A percentile compares a stretch with the other conserved stretches of the same genome.
phyloP scores from a whole-genome alignment of 2,888 invertebrate species.

The Nebria brevicollis region DNA sequence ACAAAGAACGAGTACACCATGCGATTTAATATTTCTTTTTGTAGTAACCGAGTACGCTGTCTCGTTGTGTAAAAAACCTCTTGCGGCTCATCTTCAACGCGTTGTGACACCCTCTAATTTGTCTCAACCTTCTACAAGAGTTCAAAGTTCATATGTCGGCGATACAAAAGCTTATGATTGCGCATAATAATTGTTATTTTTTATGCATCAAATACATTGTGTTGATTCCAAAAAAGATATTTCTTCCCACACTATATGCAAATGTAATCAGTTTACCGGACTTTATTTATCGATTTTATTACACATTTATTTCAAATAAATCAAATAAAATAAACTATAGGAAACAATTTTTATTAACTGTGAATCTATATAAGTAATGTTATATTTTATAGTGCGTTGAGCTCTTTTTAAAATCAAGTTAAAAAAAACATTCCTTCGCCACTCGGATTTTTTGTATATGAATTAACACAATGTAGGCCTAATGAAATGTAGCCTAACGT shows the following conservation, averaged over 20 bases:
- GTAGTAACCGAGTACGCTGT: neutral
- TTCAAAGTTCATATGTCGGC: slow-evolving; percentile 25
- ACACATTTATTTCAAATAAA: too few species aligned
- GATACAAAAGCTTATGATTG: slow-evolving; percentile 33
- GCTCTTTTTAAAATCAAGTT: too few species aligned
- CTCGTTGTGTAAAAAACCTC: slow-evolving; percentile 12
- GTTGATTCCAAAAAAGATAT: too few species aligned
- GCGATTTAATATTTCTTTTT: slow-evolving; percentile 3
- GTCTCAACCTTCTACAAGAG: slow-evolving; percentile 34
- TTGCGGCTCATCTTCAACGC: slow-evolving; percentile 21
- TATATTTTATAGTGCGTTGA: too few species aligned
- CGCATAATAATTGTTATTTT: slow-evolving; percentile 43
- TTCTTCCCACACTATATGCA: too few species aligned
- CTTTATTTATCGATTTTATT: too few species aligned
- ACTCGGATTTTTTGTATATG: neutral
- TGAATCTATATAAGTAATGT: too few species aligned
- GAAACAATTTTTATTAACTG: too few species aligned
- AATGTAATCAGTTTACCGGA: too few species aligned
- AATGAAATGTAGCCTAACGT: neutral
- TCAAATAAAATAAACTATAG: too few species aligned
- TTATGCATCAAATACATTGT: slow-evolving; percentile 10
- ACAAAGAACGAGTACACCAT: slow-evolving; percentile 8
- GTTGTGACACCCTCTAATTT: slow-evolving; percentile 44
- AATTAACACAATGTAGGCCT: neutral
- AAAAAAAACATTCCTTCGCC: too few species aligned